Conservation (phyloP, 2,888 invertebrate genomes). For the Amphipoea lucens region DNA sequence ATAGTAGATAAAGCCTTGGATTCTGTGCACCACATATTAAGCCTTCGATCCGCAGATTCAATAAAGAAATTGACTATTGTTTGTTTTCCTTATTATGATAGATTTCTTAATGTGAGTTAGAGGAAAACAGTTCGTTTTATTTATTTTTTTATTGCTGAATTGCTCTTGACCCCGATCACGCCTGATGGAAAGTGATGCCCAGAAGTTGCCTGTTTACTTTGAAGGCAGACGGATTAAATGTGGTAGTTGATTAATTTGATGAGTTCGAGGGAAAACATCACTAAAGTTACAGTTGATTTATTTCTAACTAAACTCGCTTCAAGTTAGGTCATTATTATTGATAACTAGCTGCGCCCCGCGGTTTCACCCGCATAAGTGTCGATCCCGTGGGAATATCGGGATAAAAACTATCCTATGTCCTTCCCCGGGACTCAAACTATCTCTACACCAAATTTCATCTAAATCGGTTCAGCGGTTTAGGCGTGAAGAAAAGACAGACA, state of each 20-base stretch:
- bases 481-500: too few species aligned
- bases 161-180: too few species aligned
- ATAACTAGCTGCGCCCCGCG: too few species aligned
- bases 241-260: slow-evolving; percentile 1
- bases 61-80: slow-evolving; percentile 23
- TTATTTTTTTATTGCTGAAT: too few species aligned
- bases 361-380: too few species aligned
- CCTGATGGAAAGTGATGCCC: too few species aligned
- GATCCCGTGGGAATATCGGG: too few species aligned
- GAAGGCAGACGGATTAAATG: neutral
- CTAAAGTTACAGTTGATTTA: slow-evolving; percentile 12
- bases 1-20: neutral
- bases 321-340: slow-evolving; percentile 29
- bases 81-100: slow-evolving; percentile 35
- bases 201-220: neutral
- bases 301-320: neutral
- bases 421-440: too few species aligned
- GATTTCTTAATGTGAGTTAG: neutral
- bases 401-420: too few species aligned
- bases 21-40: neutral
- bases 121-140: neutral
- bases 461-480: too few species aligned
- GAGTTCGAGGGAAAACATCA: neutral
- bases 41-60: neutral
- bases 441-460: too few species aligned